Percentiles rank a stretch among this genome's conserved stretches.
Conservation (phyloP, 1,140 invertebrate genomes). For the Drosophila ananassae region DNA sequence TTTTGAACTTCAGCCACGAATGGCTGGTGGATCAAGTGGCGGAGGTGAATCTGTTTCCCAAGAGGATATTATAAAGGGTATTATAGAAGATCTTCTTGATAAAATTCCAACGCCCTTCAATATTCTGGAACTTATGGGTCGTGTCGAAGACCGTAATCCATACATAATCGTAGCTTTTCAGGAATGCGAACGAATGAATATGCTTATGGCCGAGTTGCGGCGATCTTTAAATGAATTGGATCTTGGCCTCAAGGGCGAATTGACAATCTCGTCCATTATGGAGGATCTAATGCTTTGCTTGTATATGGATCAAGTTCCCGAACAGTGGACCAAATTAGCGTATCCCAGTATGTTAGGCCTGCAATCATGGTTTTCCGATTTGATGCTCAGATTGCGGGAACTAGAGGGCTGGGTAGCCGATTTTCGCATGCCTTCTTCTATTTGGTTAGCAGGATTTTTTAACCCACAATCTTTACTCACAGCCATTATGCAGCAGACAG, state of each 20-base stretch:
- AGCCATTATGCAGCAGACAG: conserved; percentile 98
- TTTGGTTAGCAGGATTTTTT: conserved; percentile 98
- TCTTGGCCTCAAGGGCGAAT: conserved; percentile 95
- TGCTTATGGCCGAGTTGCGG: conserved; percentile 91
- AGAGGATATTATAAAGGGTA: conserved; percentile 93
- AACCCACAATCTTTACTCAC: conserved; percentile 98
- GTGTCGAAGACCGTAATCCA: conserved; percentile 95
- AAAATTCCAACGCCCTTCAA: conserved; percentile 96
- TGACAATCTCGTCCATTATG: conserved; percentile 97
- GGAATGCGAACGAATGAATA: conserved; percentile 98
- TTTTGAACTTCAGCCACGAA: conserved; percentile 96
- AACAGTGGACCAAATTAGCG: conserved; percentile 92
- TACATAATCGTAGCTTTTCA: conserved; percentile 97
- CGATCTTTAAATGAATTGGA: conserved; percentile 93
- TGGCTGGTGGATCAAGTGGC: conserved; percentile 89
- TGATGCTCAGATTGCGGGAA: conserved; percentile 91
- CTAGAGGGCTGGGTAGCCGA: conserved; percentile 92
- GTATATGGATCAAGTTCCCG: conserved; percentile 94
- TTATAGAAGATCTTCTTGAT: conserved; percentile 95
- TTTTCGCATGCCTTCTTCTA: conserved; percentile 91
- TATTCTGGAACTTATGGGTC: conserved; percentile 93
- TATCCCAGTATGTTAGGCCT: conserved; percentile 95
- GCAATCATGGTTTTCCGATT: conserved; percentile 94
- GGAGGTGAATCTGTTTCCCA: conserved; percentile 88
- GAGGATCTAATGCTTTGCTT: conserved; percentile 93